phyloP scores from a whole-genome alignment of 2,797 vertebrate genomes.

The Acrossocheilus wenchowensis region DNA sequence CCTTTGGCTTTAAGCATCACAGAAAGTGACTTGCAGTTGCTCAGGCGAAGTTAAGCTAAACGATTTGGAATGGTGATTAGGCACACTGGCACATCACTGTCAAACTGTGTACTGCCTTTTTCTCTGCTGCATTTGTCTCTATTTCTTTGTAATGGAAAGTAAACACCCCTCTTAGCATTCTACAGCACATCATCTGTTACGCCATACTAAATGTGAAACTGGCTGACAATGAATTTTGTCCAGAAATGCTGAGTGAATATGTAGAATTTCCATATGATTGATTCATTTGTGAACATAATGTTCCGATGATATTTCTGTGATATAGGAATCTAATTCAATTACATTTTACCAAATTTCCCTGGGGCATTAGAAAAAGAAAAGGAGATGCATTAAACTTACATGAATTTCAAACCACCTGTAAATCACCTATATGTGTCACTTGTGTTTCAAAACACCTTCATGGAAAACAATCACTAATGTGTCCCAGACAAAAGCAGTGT shows the following conservation, averaged over 20 bases:
- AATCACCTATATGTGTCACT: slow-evolving; percentile 73
- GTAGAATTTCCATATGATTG: slow-evolving; percentile 10
- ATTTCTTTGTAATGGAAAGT: neutral
- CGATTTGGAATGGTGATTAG: slow-evolving; percentile 29
- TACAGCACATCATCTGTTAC: neutral
- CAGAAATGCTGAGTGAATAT: neutral
- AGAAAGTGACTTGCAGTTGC: slow-evolving; percentile 13
- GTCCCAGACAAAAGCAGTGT: slow-evolving; percentile 15
- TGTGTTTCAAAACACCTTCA: slow-evolving; percentile 68
- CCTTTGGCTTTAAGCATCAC: neutral
- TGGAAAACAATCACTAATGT: slow-evolving; percentile 50
- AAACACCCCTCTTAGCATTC: neutral
- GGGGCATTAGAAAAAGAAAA: slow-evolving; percentile 18
- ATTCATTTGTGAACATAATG: slow-evolving; percentile 13
- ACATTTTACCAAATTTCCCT: slow-evolving; percentile 11
- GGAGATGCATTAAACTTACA: slow-evolving; percentile 68
- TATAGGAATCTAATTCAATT: slow-evolving; percentile 14
- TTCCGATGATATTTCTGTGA: neutral
- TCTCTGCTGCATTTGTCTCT: neutral
- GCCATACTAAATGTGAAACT: neutral
- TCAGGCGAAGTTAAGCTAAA: slow-evolving; percentile 18
- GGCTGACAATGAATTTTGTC: neutral
- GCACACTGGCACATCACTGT: neutral
- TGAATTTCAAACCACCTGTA: slow-evolving; percentile 67
- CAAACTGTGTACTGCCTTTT: neutral